phyloP scores from a whole-genome alignment of 2,797 vertebrate genomes.

The Fringilla coelebs region DNA sequence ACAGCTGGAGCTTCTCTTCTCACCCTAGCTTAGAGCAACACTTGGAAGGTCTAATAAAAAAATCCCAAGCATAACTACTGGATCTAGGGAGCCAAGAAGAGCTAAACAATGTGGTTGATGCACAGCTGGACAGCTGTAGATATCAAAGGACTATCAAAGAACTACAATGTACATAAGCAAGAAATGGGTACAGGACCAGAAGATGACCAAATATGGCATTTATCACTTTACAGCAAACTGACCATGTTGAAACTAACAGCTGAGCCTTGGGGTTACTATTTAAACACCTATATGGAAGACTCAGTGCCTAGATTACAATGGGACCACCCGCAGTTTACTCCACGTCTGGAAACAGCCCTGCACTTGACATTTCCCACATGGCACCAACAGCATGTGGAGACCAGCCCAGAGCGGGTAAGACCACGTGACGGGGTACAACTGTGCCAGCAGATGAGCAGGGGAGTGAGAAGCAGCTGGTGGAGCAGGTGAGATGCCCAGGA shows the following conservation, averaged over 20 bases:
- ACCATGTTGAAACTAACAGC: background rate
- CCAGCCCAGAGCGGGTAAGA: background rate
- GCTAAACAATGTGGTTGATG: background rate
- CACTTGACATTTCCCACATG: background rate
- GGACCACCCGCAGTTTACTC: fast-evolving
- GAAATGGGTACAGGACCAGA: background rate
- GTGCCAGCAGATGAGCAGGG: fast-evolving
- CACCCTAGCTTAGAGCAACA: background rate
- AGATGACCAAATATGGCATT: background rate
- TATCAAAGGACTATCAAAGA: background rate
- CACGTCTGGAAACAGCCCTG: background rate
- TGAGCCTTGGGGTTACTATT: background rate
- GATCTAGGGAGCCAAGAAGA: background rate
- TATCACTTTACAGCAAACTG: background rate
- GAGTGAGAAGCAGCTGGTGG: background rate
- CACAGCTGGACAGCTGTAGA: background rate
- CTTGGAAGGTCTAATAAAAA: background rate
- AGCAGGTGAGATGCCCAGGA: background rate
- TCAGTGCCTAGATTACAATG: background rate
- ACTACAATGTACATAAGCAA: background rate
- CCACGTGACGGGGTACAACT: fast-evolving
- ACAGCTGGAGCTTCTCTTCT: background rate
- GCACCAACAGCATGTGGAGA: background rate
- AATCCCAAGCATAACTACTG: background rate
- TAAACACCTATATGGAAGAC: background rate